phyloP scores from a whole-genome alignment of 2,888 invertebrate genomes.

The Melinaea marsaeus region DNA sequence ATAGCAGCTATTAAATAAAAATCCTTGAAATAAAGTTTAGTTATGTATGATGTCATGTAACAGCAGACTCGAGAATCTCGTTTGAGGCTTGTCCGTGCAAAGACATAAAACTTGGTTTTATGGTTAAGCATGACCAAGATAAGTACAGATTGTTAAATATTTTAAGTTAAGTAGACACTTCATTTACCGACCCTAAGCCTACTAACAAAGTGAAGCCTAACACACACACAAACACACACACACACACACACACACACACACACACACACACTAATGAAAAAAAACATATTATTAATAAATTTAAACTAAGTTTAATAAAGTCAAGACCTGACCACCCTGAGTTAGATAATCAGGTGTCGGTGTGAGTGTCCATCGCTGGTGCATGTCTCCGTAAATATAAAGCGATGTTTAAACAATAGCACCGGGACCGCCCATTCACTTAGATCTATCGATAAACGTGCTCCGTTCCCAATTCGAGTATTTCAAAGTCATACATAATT shows the following conservation, averaged over 20 bases:
- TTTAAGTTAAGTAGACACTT: neutral
- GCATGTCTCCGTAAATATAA: constrained; percentile 61
- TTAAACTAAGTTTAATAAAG: constrained; percentile 10
- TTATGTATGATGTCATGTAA: constrained; percentile 22
- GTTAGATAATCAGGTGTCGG: constrained; percentile 49
- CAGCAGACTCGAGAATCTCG: constrained; percentile 20
- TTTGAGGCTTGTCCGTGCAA: constrained; percentile 22
- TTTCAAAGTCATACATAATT: neutral
- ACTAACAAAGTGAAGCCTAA: no score
- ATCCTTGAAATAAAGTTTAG: constrained; percentile 8
- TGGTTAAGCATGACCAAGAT: constrained; percentile 22
- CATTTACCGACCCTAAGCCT: no score
- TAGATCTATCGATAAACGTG: constrained; percentile 50
- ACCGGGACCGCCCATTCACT: constrained; percentile 46
- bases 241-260: no score
- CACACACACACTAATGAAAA: no score
- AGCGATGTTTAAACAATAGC: constrained; percentile 69
- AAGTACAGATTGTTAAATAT: constrained; percentile 9
- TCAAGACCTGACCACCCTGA: constrained; percentile 63
- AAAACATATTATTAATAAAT: neutral
- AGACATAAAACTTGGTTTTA: constrained; percentile 23
- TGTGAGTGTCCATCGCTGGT: constrained; percentile 58
- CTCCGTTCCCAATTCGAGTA: constrained; percentile 13
- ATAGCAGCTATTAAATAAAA: neutral
- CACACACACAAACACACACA: no score